Percentiles rank a stretch among this genome's conserved stretches.
phyloP scores from a whole-genome alignment of 2,797 vertebrate species.

The Peromyscus melanophrys region DNA sequence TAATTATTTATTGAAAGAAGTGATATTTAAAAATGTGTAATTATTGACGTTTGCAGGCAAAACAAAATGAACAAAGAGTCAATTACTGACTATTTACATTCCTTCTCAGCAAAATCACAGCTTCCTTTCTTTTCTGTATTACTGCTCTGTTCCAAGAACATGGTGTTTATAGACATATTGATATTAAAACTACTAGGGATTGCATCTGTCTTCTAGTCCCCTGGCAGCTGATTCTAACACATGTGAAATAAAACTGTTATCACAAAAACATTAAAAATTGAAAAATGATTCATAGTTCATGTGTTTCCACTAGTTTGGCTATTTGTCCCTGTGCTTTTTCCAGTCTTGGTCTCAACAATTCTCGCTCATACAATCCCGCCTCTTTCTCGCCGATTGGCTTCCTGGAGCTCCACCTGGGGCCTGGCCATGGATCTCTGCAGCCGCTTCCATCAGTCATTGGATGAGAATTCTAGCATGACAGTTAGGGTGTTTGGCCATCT shows the following conservation, averaged over 20 bases:
- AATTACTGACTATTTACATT: not conserved
- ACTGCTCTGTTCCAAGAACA: not conserved
- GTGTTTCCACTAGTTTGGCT: too few relatives aligned
- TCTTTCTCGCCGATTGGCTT: too few relatives aligned
- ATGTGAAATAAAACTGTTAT: not conserved
- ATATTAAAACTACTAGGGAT: not conserved
- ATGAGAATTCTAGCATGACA: too few relatives aligned
- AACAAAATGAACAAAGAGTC: not conserved
- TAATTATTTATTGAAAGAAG: not conserved
- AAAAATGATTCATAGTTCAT: not conserved
- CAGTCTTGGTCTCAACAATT: too few relatives aligned
- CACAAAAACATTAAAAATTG: not conserved
- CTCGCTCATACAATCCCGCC: too few relatives aligned
- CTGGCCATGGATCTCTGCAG: too few relatives aligned
- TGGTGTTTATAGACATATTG: not conserved
- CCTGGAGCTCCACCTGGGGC: too few relatives aligned
- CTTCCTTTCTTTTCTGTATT: not conserved
- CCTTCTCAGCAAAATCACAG: not conserved
- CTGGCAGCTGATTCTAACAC: not conserved
- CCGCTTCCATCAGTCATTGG: too few relatives aligned
- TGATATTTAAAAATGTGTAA: not conserved
- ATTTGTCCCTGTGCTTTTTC: too few relatives aligned
- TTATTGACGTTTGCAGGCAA: not conserved
- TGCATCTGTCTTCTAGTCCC: not conserved
- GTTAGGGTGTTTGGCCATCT: too few relatives aligned